Base-by-base conservation (phyloP, 2,888 invertebrate genomes). In the Eulithis testata region DNA sequence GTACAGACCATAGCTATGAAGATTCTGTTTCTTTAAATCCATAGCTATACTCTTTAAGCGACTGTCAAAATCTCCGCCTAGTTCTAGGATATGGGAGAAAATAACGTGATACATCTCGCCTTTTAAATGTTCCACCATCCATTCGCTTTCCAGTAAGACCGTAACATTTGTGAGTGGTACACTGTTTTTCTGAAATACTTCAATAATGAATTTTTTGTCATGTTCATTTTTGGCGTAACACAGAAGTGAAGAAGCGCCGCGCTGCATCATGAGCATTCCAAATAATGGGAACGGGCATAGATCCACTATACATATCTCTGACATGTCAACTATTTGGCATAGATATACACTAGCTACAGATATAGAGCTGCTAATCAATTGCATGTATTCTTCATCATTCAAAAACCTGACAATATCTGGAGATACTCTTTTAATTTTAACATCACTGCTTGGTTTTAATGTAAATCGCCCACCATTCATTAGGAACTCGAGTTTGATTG, bases 211-310 rank as follows among this genome's bases (percentile, higher is more conserved):
- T n/a, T 76, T 68, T 73, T 87, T 81, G 65, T 94, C 90, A 37
- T 72, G 60, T 78, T 82, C 61, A 49, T 79, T 87, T 74, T 84
- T 85, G 51, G 89, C 89, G 72, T 84, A 83, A 77, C 93, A 94
- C 62, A 88, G 83, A n/a, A 95, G 77, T 51, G 86, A 85, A 62
- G 88, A 80, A 12, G 85, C 83, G 50, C 94, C 93, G 60, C 91
- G 87, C 76, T 94, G 94, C 21, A 95, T 84, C 80, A 95, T 84
- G 60, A 93, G 82, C 50, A 96, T 79, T 0, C 95, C 95, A 76
- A 95, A 93, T 50, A 95, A 73, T 0, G 96, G 96, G 79, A 96
- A 95, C 6, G 94, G 94, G 72, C 93, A 93, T 37, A 94, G 85
- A 81, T 96, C 96, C 54, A 95, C 84, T 68, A 95, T 83, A 69